These are phyloP conservation scores for Serilophus lunatus DNA, from an alignment of 2,113 vertebrate species.

Conservation along the genomic window DNA sequence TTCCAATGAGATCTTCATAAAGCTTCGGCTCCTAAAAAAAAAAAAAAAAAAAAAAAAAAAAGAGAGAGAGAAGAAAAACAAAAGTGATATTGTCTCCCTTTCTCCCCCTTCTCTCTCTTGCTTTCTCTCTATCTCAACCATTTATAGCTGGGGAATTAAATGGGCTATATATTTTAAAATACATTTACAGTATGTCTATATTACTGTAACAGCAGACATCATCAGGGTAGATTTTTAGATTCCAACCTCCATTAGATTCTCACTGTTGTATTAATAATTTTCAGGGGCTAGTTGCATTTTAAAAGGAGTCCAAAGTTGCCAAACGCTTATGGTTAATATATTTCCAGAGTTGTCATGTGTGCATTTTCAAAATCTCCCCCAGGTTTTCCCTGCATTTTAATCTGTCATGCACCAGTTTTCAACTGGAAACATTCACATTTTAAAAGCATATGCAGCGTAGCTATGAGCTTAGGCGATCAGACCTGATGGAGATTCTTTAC, in stretches of 20 bases:
- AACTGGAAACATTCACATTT: constrained; percentile 77
- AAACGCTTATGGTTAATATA: constrained; percentile 61
- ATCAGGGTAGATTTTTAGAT: constrained; percentile 74
- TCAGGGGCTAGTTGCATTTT: constrained; percentile 59
- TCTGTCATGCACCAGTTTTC: constrained; percentile 77
- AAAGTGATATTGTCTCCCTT: constrained; percentile 44
- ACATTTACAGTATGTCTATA: constrained; percentile 81
- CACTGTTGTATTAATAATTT: constrained; percentile 79
- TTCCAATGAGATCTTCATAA: constrained; percentile 85
- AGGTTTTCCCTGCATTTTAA: constrained; percentile 72
- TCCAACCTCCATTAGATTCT: constrained; percentile 79
- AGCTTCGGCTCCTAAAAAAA: constrained; percentile 59
- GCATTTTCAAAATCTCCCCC: constrained; percentile 73
- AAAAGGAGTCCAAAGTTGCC: constrained; percentile 60
- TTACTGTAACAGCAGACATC: constrained; percentile 78
- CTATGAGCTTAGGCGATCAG: constrained; percentile 64
- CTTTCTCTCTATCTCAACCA: constrained; percentile 29
- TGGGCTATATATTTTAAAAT: constrained; percentile 80
- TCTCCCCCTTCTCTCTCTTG: neutral
- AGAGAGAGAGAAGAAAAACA: neutral
- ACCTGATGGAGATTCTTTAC: constrained; percentile 67
- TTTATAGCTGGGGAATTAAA: constrained; percentile 78
- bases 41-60: neutral
- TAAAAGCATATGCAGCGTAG: constrained; percentile 75
- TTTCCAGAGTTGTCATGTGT: constrained; percentile 70